Evolutionary conservation across 2,797 vertebrate species (phyloP).

Genomic region (Cyclopterus lumpus): DNA sequence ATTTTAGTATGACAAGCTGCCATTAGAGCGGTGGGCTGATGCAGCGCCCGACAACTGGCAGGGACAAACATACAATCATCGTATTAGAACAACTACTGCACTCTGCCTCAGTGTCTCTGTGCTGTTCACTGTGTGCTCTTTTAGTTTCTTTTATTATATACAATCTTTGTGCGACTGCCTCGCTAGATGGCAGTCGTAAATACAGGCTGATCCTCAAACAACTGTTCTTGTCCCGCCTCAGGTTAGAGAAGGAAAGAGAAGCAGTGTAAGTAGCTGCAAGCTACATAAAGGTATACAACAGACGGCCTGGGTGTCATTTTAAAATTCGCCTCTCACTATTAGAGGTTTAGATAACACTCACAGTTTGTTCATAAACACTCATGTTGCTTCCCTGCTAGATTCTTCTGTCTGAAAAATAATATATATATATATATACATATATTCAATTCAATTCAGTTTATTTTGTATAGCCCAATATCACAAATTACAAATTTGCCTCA

Average conservation of each 20-base stretch:
- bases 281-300: background rate
- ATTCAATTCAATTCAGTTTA: too few species aligned
- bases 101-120: conserved; percentile 53
- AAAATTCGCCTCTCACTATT: background rate
- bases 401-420: background rate
- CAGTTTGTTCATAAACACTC: background rate
- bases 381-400: background rate
- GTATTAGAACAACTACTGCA: conserved; percentile 87
- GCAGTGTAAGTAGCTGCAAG: background rate
- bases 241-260: conserved; percentile 6
- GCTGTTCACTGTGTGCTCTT: conserved; percentile 25
- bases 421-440: too few species aligned
- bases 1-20: conserved; percentile 94
- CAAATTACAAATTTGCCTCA: too few species aligned
- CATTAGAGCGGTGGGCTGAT: conserved; percentile 94
- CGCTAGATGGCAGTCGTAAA: conserved; percentile 62
- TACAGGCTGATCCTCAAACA: conserved; percentile 64
- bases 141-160: conserved; percentile 63
- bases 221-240: conserved; percentile 24
- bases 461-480: too few species aligned
- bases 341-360: conserved; percentile 1
- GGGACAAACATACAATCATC: conserved; percentile 96
- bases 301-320: background rate
- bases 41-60: conserved; percentile 90
- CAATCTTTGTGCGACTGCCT: conserved; percentile 58